Base-by-base conservation (phyloP, 2,888 invertebrate genomes). In the Labia minor region DNA sequence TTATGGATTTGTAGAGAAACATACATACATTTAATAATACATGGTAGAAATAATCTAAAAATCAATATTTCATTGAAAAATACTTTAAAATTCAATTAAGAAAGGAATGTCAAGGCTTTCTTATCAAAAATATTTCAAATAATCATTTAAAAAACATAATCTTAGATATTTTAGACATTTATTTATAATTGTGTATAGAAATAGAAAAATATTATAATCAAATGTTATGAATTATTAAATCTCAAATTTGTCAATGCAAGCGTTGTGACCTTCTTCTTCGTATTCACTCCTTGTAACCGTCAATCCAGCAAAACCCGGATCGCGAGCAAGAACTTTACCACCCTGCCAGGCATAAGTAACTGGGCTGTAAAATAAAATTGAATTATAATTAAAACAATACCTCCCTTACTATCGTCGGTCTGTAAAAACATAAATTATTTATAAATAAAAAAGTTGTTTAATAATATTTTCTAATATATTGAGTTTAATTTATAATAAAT, bases 331-430 rank as follows among this genome's bases (percentile, higher is more conserved):
- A 62, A 83, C 77, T 71, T 86, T 87, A 0, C 95, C 97, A 1
- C 95, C 96, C 73, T 88, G 83, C 96, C 96, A 97, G 0, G 93
- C 85, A 76, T 92, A 92, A 0, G 87, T 86, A 1, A 89, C 76
- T 0, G 96, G 92, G 74, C 90, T 90, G 70, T 26, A 6, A 75
- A 81, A 69, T 78, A 75, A 62, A 79, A 70, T 0, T 75, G 76
- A 66, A 26, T 26, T 26, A 3, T 6, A 26, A 26, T 26, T 8
- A 26, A 64, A 49, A 67, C 67, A 69, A 65, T 66, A 65, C n/a
- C n/a, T n/a, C n/a, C n/a, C n/a, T n/a, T n/a, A n/a, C n/a, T n/a
- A n/a, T n/a, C n/a, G n/a, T n/a, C n/a, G n/a, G n/a, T n/a, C n/a
- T n/a, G n/a, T n/a, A n/a, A n/a, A n/a, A n/a, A n/a, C 63, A 64